Evolutionary conservation across 2,113 vertebrate genomes (phyloP).

Genomic region (Gorsachius goisagi): DNA sequence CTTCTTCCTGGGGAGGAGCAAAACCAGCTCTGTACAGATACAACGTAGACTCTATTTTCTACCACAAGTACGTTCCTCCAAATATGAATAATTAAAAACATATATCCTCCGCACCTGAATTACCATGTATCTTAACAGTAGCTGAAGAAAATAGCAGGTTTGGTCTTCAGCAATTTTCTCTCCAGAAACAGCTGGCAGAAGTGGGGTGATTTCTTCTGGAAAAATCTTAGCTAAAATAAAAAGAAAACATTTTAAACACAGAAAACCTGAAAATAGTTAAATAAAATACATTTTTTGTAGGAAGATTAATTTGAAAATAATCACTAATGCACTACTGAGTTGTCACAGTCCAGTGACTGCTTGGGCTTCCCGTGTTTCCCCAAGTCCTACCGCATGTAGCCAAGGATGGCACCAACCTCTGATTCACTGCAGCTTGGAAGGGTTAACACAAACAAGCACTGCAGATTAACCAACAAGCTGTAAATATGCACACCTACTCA

Average conservation of each 20-base stretch:
- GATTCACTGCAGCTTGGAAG: accelerated
- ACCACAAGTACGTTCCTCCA: not conserved
- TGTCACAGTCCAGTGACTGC: not conserved
- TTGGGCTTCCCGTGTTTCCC: accelerated
- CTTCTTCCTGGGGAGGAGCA: not conserved
- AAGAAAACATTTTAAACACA: not conserved
- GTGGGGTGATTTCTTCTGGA: slow-evolving; percentile 93
- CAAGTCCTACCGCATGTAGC: accelerated
- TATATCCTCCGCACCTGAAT: slow-evolving; percentile 81
- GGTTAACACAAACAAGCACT: not conserved
- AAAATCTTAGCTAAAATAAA: slow-evolving; percentile 84
- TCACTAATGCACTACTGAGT: accelerated
- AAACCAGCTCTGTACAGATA: not conserved
- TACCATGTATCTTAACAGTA: slow-evolving; percentile 93
- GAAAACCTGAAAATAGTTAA: not conserved
- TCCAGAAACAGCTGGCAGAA: slow-evolving; percentile 87
- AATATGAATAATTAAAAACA: not conserved
- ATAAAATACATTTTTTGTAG: not conserved
- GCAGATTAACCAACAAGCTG: not conserved
- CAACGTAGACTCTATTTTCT: accelerated
- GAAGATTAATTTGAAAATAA: not conserved
- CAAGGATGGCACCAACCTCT: accelerated
- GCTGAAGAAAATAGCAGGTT: slow-evolving; percentile 93
- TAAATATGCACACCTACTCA: not conserved
- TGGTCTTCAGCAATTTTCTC: slow-evolving; percentile 92